These are phyloP conservation scores for Geodia barretti DNA, from an alignment of 37 sponge, comb jelly and placozoan genomes.

Conservation along the genomic window DNA sequence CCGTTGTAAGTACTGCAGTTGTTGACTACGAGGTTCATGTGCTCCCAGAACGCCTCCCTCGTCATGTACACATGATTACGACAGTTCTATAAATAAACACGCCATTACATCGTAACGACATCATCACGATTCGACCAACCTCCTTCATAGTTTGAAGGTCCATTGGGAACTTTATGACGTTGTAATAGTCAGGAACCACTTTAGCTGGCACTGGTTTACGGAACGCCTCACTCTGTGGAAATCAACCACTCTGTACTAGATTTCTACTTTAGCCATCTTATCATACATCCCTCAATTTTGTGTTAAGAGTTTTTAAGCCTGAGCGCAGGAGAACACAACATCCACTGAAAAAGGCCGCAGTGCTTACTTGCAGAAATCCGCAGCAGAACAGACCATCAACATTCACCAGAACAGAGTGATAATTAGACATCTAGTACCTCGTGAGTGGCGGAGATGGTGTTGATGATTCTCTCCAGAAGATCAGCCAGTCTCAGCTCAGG, in stretches of 20 bases:
- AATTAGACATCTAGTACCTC: conserved; percentile 35
- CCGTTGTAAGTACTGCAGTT: conserved; percentile 97
- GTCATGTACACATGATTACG: conserved; percentile 72
- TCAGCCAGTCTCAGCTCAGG: conserved; percentile 56
- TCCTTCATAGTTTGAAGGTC: conserved; percentile 96
- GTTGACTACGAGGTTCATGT: conserved; percentile 86
- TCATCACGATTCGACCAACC: conserved; percentile 16
- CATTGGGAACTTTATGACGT: conserved; percentile 94
- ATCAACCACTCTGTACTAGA: background rate
- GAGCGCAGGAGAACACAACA: no score
- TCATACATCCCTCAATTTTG: background rate
- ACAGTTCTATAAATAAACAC: conserved; percentile 54
- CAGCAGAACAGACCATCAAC: background rate
- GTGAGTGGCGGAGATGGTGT: conserved; percentile 31
- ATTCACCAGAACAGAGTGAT: background rate
- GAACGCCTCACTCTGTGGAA: conserved; percentile 75
- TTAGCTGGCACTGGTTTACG: conserved; percentile 90
- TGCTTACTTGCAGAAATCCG: no score
- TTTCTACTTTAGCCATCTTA: background rate
- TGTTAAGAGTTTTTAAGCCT: no score
- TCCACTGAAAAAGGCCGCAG: no score
- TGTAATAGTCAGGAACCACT: conserved; percentile 93
- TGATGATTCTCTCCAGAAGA: conserved; percentile 45
- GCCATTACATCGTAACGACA: background rate
- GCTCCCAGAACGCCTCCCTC: conserved; percentile 80